Evolutionary conservation across 2,797 vertebrate species (phyloP).

Genomic region (Champsocephalus esox): DNA sequence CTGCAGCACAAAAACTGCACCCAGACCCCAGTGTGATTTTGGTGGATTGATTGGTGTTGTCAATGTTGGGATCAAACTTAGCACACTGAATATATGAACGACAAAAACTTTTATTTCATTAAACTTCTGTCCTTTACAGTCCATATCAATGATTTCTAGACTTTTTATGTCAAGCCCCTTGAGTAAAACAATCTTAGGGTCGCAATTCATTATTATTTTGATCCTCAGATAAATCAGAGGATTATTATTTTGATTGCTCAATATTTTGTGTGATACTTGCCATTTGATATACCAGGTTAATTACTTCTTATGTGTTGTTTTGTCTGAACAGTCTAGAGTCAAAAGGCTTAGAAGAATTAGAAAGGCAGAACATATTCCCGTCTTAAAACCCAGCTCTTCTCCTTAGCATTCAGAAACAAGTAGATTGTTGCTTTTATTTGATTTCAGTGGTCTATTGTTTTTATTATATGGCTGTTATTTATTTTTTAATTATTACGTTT

Average conservation of each 20-base stretch:
- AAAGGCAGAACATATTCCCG: too few relatives aligned
- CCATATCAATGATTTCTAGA: neutral
- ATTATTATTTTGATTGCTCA: neutral
- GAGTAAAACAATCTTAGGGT: neutral
- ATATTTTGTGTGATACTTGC: too few relatives aligned
- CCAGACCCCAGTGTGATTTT: neutral
- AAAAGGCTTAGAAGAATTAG: too few relatives aligned
- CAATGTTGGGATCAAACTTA: neutral
- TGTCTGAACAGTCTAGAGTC: too few relatives aligned
- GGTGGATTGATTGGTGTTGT: neutral
- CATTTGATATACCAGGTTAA: too few relatives aligned
- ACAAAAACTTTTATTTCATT: neutral
- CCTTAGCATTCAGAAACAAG: too few relatives aligned
- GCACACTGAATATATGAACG: neutral
- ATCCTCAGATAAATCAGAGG: neutral
- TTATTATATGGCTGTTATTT: too few relatives aligned
- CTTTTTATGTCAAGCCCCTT: neutral
- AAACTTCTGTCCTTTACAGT: neutral
- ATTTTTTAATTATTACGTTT: too few relatives aligned
- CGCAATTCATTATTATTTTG: neutral
- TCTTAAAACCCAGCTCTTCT: too few relatives aligned
- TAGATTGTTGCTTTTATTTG: too few relatives aligned
- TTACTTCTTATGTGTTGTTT: too few relatives aligned
- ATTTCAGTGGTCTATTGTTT: too few relatives aligned
- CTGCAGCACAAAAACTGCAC: slow-evolving; percentile 21